Conservation (phyloP, 1,140 invertebrate species). For the Papilio machaon region DNA sequence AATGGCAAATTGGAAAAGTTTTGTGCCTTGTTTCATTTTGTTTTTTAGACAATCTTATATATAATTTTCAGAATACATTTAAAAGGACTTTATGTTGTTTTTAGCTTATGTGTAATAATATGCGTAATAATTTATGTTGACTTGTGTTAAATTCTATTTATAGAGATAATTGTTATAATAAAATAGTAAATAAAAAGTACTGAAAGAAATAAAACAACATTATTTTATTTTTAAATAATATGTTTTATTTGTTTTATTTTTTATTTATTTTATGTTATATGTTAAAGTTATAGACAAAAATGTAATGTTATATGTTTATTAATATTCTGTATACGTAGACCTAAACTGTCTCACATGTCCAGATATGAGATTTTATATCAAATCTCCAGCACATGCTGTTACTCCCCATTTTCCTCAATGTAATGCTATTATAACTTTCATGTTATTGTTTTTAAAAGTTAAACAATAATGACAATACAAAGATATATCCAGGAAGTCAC, state of each 20-base stretch:
- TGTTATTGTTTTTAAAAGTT: conserved; percentile 1
- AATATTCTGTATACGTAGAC: conserved; percentile 4
- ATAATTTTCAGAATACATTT: background rate
- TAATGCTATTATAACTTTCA: background rate
- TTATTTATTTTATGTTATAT: no score
- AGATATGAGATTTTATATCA: conserved; percentile 18
- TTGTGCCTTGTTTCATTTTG: background rate
- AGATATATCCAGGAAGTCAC: background rate
- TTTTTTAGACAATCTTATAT: conserved; percentile 3
- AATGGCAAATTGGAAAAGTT: conserved; percentile 21
- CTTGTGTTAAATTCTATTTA: background rate
- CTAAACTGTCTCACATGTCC: background rate
- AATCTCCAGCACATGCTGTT: conserved; percentile 10
- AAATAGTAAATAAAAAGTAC: no score
- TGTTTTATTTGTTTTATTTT: no score
- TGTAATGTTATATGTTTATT: background rate
- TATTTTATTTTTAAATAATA: no score
- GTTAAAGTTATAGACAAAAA: background rate
- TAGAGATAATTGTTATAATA: no score
- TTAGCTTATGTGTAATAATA: background rate
- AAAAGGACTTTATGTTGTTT: background rate
- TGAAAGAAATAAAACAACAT: no score
- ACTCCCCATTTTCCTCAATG: background rate
- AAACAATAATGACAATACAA: background rate
- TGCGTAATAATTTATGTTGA: background rate